Percentiles rank a stretch among this genome's conserved stretches.
Conservation (phyloP, 2,797 vertebrate species). For the Chrysocyon brachyurus region DNA sequence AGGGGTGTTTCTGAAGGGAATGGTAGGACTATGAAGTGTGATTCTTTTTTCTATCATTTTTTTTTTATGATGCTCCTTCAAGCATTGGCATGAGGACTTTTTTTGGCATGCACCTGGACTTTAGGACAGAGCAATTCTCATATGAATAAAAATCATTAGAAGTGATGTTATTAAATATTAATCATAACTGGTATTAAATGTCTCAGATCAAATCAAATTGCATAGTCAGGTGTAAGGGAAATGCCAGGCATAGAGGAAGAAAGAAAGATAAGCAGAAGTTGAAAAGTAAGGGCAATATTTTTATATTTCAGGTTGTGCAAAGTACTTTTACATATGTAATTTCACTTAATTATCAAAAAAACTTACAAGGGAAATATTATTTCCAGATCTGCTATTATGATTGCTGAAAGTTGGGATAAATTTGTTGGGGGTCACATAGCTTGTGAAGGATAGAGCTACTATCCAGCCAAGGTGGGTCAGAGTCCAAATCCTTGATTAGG, state of each 20-base stretch:
- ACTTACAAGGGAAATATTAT: background rate
- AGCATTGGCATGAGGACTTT: too few relatives aligned
- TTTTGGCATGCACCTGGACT: background rate
- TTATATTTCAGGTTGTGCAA: background rate
- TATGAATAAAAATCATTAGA: background rate
- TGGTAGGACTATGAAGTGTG: background rate
- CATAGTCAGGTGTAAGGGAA: background rate
- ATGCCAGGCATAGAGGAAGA: background rate
- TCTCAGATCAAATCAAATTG: background rate
- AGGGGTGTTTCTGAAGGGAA: background rate
- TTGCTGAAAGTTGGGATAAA: background rate
- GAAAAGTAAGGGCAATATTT: background rate
- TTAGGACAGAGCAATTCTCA: background rate
- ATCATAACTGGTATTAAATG: background rate
- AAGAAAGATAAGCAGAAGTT: background rate
- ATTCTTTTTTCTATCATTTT: background rate
- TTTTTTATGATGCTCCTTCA: background rate
- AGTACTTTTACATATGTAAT: background rate
- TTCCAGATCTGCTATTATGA: background rate
- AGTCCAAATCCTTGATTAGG: background rate
- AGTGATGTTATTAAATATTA: background rate
- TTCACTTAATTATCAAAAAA: background rate
- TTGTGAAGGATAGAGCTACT: background rate
- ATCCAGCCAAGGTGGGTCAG: background rate
- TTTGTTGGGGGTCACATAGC: rapidly evolving